Evolutionary conservation across 2,113 vertebrate species (phyloP).

Genomic region (Semnopithecus entellus): DNA sequence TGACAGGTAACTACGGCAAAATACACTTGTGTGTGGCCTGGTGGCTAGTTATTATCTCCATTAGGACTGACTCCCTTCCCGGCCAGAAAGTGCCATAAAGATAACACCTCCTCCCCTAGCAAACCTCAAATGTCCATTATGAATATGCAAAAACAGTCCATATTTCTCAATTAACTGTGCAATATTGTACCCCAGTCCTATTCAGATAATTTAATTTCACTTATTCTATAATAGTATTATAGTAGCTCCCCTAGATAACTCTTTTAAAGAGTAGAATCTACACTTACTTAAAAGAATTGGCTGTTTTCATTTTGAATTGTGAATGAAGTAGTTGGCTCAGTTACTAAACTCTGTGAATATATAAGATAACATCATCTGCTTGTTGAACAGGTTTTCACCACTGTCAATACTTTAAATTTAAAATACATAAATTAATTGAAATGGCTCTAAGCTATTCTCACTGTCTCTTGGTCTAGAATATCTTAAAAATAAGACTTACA

Average conservation of each 20-base stretch:
- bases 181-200: not conserved
- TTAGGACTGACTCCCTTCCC: not conserved
- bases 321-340: not conserved
- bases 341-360: not conserved
- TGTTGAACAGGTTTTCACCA: constrained; percentile 4
- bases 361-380: not conserved
- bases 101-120: not conserved
- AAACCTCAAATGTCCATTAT: not conserved
- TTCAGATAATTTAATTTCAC: not conserved
- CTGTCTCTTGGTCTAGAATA: not conserved
- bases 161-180: not conserved
- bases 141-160: not conserved
- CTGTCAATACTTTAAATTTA: constrained; percentile 17
- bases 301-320: constrained; percentile 11
- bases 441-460: constrained; percentile 27
- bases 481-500: not conserved
- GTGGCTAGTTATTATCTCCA: not conserved
- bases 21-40: not conserved
- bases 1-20: constrained; percentile 2
- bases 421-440: constrained; percentile 8
- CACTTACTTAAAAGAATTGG: not conserved
- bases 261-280: not conserved
- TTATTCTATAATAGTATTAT: not conserved
- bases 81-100: not conserved
- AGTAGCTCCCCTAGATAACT: not conserved